A percentile compares a stretch with the other conserved stretches of the same genome.
These are phyloP conservation scores for Drosophila virilis DNA, from an alignment of 1,140 invertebrate genomes.

Conservation along the genomic window DNA sequence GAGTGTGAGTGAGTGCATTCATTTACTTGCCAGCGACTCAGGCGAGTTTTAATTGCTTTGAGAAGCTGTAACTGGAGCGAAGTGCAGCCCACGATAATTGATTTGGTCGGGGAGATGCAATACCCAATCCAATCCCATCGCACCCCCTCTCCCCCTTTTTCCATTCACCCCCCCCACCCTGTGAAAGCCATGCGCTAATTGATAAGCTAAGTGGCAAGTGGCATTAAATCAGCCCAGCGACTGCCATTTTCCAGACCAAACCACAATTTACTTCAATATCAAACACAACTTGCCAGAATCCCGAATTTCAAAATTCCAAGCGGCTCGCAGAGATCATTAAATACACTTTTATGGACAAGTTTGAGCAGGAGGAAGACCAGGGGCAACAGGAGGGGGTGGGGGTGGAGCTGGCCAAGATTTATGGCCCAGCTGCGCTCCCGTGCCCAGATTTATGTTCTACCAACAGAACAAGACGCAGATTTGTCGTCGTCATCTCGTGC, in stretches of 20 bases:
- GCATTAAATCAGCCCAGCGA: slow-evolving; percentile 22
- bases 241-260: slow-evolving; percentile 8
- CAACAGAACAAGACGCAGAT: slow-evolving; percentile 21
- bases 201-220: slow-evolving; percentile 76
- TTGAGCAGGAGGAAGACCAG: no score
- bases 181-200: slow-evolving; percentile 57
- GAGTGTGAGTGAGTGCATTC: slow-evolving; percentile 26
- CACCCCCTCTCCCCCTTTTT: no score
- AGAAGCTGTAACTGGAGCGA: slow-evolving; percentile 26
- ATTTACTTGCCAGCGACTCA: slow-evolving; percentile 17
- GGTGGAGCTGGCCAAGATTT: slow-evolving; percentile 50
- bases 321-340: slow-evolving; percentile 56
- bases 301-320: slow-evolving; percentile 25
- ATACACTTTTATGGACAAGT: slow-evolving; percentile 62
- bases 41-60: slow-evolving; percentile 34
- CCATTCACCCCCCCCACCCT: neutral
- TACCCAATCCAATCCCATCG: neutral
- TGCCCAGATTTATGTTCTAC: slow-evolving; percentile 70
- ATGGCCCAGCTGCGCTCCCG: slow-evolving; percentile 52
- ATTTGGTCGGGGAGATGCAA: slow-evolving; percentile 20
- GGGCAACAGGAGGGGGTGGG: no score
- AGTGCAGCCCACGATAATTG: slow-evolving; percentile 27
- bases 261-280: neutral
- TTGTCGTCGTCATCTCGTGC: slow-evolving; percentile 4
- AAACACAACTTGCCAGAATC: neutral